Conservation (phyloP, 1,140 invertebrate genomes). For the Dryas iulia region DNA sequence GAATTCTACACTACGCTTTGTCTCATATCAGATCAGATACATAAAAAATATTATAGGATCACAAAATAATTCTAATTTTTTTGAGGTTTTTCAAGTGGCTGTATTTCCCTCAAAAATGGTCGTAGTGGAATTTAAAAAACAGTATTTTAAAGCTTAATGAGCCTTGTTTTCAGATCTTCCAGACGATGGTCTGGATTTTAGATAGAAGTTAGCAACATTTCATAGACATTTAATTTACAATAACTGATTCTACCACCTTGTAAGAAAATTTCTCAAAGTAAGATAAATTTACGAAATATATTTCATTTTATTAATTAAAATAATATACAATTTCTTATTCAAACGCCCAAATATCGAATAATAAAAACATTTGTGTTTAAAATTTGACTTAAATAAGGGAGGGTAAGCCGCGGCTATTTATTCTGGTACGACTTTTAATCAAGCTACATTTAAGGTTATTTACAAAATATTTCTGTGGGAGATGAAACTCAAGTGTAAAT, state of each 20-base stretch:
- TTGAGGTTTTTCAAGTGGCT: too few relatives aligned
- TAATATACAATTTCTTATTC: background rate
- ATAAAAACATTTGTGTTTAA: background rate
- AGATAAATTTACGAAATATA: background rate
- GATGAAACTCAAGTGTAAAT: background rate
- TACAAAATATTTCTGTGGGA: constrained; percentile 1
- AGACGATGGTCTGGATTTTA: too few relatives aligned
- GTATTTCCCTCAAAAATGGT: too few relatives aligned
- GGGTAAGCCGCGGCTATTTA: background rate
- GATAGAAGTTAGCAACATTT: too few relatives aligned
- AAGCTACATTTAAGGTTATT: background rate
- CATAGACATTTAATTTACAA: too few relatives aligned
- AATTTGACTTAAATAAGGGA: background rate
- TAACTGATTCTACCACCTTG: background rate
- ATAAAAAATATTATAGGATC: too few relatives aligned
- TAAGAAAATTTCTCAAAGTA: background rate
- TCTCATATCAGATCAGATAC: too few relatives aligned
- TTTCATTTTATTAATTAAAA: background rate
- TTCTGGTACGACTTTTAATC: background rate
- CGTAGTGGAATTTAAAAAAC: too few relatives aligned
- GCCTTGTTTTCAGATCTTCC: too few relatives aligned
- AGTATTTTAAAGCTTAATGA: too few relatives aligned
- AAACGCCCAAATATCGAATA: background rate
- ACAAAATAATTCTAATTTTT: too few relatives aligned
- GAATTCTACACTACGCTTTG: too few relatives aligned